Base-by-base conservation (phyloP, 2,113 vertebrate genomes). In the Zosterops pallidus region DNA sequence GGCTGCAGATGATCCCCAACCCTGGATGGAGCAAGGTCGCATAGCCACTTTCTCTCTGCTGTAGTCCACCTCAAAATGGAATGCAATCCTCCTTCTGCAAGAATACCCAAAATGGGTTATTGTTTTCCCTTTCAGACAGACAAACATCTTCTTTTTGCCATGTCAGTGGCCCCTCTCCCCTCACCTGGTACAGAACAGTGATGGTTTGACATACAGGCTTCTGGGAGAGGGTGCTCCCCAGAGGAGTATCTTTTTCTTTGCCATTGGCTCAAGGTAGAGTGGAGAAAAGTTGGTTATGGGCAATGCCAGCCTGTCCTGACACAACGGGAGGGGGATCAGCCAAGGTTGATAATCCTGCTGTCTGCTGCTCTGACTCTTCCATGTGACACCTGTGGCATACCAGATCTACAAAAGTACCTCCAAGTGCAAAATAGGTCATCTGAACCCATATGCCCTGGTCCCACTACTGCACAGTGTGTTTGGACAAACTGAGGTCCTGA, bases 301-400 rank as follows among this genome's bases (percentile, higher is more conserved):
- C 53, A 80, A 59, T 11, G 25, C 14, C 22, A 81, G 35, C 25
- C 52, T 81, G 37, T 52, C 13, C 55, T 69, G 59, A 49, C 49
- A 6, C 35, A 55, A 44, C 1, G 8, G 18, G 26, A 83, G 26
- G 33, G 0, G 0, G 50, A 65, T 62, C 50, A 74, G 74, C 12
- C 50, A 74, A 47, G 50, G 21, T 5, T 64, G 37, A 50, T 18
- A 77, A 23, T 60, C 22, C 39, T 69, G 41, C 29, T 41, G 5
- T 67, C 67, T 83, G 29, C 52, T 81, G 55, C 50, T 81, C 56
- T 84, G 59, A 33, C 16, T 56, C 21, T 76, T 88, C 52, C 44
- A 25, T 21, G 11, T 59, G 67, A 49, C 39, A n/a, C 7, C 28
- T 85, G 56, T 74, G 42, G 9, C 47, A 83, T 35, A 25, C 11